Percentiles rank a stretch among this genome's conserved stretches.
Conservation (phyloP, 1,140 invertebrate genomes). For the Nixonia krombeini region DNA sequence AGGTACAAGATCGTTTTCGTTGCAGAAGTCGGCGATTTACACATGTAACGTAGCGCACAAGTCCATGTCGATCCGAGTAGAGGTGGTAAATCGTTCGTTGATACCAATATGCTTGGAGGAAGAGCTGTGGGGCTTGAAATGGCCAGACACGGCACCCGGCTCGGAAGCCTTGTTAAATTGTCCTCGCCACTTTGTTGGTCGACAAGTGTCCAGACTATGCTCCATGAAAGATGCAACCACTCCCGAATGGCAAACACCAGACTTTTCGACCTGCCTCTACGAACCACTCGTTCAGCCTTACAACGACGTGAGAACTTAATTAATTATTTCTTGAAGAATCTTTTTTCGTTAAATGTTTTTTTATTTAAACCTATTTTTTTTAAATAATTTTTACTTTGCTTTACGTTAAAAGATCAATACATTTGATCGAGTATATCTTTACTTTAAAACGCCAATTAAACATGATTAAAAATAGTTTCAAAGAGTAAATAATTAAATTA, state of each 20-base stretch:
- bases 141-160: constrained; percentile 77
- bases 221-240: constrained; percentile 74
- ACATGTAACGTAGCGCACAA: constrained; percentile 75
- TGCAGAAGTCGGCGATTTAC: constrained; percentile 76
- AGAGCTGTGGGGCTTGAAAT: constrained; percentile 69
- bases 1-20: neutral
- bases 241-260: constrained; percentile 80
- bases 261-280: constrained; percentile 81
- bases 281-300: constrained; percentile 77
- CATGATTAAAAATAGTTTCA: too few relatives aligned
- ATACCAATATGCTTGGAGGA: constrained; percentile 70
- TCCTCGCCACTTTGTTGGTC: constrained; percentile 70
- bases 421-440: too few relatives aligned
- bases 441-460: too few relatives aligned
- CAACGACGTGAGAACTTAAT: constrained; percentile 73
- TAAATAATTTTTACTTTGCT: neutral
- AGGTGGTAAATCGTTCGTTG: constrained; percentile 74
- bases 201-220: constrained; percentile 72
- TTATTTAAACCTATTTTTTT: neutral
- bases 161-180: constrained; percentile 75
- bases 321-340: constrained; percentile 16
- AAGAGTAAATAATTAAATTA: too few relatives aligned
- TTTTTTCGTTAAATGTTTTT: constrained; percentile 45
- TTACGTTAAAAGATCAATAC: too few relatives aligned
- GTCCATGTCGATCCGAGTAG: constrained; percentile 74